Percentiles rank a stretch among this genome's conserved stretches.
These are phyloP conservation scores for Dryobotodes eremita DNA, from an alignment of 2,888 invertebrate species.

Conservation along the genomic window DNA sequence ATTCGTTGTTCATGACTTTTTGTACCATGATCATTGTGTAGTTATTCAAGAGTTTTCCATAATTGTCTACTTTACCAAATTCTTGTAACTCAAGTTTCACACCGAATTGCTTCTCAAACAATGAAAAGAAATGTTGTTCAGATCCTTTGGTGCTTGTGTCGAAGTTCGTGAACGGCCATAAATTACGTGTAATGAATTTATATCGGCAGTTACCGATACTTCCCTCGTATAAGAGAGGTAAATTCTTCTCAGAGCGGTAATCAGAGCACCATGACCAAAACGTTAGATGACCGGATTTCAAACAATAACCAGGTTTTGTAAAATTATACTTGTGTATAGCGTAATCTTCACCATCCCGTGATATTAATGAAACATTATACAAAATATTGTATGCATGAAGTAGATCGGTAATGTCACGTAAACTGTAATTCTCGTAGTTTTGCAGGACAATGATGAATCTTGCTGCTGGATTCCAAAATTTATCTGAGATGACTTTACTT, in stretches of 20 bases:
- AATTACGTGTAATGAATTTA: slow-evolving; percentile 67
- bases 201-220: slow-evolving; percentile 58
- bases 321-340: slow-evolving; percentile 53
- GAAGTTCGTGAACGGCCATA: slow-evolving; percentile 70
- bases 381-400: slow-evolving; percentile 57
- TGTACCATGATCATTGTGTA: slow-evolving; percentile 60
- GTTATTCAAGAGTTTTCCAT: slow-evolving; percentile 65
- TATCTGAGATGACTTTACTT: slow-evolving; percentile 55
- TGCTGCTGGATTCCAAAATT: slow-evolving; percentile 71
- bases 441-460: slow-evolving; percentile 70
- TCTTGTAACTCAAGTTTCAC: slow-evolving; percentile 63
- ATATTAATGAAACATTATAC: slow-evolving; percentile 31
- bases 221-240: background rate
- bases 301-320: slow-evolving; percentile 36
- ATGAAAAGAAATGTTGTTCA: slow-evolving; percentile 66
- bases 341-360: slow-evolving; percentile 27
- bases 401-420: slow-evolving; percentile 59
- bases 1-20: slow-evolving; percentile 62
- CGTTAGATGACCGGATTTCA: slow-evolving; percentile 52
- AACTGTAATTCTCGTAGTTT: slow-evolving; percentile 41
- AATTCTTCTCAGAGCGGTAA: slow-evolving; percentile 15
- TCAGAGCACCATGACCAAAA: slow-evolving; percentile 46
- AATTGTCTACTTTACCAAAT: slow-evolving; percentile 63
- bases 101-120: slow-evolving; percentile 63
- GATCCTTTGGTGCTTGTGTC: slow-evolving; percentile 53